These are phyloP conservation scores for Nebria brevicollis DNA, from an alignment of 2,888 invertebrate species.

Conservation along the genomic window DNA sequence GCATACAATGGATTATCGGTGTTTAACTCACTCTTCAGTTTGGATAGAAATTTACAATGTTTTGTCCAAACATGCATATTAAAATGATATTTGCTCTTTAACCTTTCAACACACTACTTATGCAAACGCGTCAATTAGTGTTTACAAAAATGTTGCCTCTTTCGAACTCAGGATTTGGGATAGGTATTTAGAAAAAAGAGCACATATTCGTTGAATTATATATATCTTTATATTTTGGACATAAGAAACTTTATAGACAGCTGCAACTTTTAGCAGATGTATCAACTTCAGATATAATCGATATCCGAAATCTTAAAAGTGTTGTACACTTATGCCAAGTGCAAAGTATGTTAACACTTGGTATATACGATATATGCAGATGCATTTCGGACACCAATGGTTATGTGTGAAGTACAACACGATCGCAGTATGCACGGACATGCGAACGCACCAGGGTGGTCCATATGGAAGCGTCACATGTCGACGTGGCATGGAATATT, in stretches of 20 bases:
- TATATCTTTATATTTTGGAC: background rate
- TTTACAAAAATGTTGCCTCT: no score
- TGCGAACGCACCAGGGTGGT: background rate
- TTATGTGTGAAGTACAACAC: background rate
- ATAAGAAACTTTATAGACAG: background rate
- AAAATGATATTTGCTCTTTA: no score
- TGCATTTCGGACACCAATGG: background rate
- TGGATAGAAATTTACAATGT: no score
- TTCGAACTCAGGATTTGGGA: no score
- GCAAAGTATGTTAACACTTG: background rate
- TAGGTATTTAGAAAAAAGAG: no score
- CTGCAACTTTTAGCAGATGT: background rate
- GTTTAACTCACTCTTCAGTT: constrained; percentile 14
- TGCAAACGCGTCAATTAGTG: no score
- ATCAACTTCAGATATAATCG: background rate
- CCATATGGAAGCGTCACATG: background rate
- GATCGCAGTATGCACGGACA: background rate
- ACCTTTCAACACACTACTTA: no score
- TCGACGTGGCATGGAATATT: background rate
- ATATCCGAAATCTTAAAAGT: background rate
- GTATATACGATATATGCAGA: background rate
- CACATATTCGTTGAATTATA: no score
- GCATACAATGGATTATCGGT: constrained; percentile 36
- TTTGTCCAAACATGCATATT: no score
- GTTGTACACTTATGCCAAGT: background rate